Evolutionary conservation across 2,888 invertebrate genomes (phyloP).

Genomic region (Steromphala cineraria): DNA sequence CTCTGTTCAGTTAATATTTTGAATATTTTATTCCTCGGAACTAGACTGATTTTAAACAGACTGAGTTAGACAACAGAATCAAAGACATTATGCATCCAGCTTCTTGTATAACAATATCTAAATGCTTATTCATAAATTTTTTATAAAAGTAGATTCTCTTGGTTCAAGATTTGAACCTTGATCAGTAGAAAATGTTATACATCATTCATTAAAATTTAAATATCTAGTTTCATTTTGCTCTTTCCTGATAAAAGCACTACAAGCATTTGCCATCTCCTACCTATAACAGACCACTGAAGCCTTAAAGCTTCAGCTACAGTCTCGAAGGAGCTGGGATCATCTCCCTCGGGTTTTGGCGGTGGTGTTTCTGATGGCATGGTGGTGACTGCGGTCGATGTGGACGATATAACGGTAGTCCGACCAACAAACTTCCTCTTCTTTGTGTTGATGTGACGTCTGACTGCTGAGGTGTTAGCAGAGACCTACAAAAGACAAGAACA

Average conservation of each 20-base stretch:
- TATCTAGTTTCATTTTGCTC: background rate
- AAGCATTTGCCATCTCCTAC: slow-evolving; percentile 47
- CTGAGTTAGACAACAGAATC: no score
- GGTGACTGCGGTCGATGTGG: slow-evolving; percentile 32
- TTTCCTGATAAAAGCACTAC: background rate
- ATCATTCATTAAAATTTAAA: no score
- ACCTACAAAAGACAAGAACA: no score
- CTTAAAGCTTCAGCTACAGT: slow-evolving; percentile 74
- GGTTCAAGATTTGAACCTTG: no score
- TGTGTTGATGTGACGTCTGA: slow-evolving; percentile 32
- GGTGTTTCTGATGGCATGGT: slow-evolving; percentile 33
- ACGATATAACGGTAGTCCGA: slow-evolving; percentile 34
- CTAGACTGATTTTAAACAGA: no score
- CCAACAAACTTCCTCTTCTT: slow-evolving; percentile 33
- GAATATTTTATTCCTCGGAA: no score
- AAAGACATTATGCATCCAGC: no score
- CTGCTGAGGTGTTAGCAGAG: slow-evolving; percentile 59
- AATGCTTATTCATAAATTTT: no score
- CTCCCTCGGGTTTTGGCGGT: slow-evolving; percentile 18
- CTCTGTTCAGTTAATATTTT: no score
- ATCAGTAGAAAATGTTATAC: no score
- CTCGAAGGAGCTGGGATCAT: slow-evolving; percentile 66
- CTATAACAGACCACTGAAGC: slow-evolving; percentile 75
- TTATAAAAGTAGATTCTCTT: no score
- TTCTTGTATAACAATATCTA: no score